Conservation (phyloP, 2,888 invertebrate species). For the Sepioteuthis lessoniana region DNA sequence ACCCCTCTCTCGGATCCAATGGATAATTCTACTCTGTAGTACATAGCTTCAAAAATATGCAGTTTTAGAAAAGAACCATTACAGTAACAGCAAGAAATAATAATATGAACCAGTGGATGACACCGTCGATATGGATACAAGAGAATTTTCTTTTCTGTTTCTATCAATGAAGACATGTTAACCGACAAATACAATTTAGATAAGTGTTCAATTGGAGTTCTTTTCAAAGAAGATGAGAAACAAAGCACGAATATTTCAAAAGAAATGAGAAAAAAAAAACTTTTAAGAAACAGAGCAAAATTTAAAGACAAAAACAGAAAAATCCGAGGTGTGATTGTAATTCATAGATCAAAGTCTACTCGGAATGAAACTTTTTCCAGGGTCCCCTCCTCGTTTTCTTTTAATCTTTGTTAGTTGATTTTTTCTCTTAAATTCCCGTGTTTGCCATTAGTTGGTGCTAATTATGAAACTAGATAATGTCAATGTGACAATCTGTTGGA, state of each 20-base stretch:
- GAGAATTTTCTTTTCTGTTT: background rate
- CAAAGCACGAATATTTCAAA: background rate
- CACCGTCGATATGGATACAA: background rate
- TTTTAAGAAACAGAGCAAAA: background rate
- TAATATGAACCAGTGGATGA: background rate
- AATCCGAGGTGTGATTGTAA: background rate
- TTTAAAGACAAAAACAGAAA: background rate
- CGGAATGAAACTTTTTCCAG: background rate
- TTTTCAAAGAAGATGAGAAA: background rate
- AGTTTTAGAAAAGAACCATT: background rate
- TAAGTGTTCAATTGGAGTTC: conserved; percentile 4
- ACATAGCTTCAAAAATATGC: background rate
- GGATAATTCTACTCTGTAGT: background rate
- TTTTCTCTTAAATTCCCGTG: background rate
- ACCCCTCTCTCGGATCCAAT: conserved; percentile 37
- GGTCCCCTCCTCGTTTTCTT: background rate
- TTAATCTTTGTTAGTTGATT: background rate
- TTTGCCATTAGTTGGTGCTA: conserved; percentile 1
- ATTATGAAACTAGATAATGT: background rate
- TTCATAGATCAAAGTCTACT: background rate
- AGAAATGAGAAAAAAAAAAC: background rate
- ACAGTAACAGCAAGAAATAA: background rate
- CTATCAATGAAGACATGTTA: background rate
- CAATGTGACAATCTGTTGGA: background rate
- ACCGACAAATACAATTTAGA: background rate